Conservation (phyloP, 2,113 vertebrate genomes). For the Donacobius atricapilla region DNA sequence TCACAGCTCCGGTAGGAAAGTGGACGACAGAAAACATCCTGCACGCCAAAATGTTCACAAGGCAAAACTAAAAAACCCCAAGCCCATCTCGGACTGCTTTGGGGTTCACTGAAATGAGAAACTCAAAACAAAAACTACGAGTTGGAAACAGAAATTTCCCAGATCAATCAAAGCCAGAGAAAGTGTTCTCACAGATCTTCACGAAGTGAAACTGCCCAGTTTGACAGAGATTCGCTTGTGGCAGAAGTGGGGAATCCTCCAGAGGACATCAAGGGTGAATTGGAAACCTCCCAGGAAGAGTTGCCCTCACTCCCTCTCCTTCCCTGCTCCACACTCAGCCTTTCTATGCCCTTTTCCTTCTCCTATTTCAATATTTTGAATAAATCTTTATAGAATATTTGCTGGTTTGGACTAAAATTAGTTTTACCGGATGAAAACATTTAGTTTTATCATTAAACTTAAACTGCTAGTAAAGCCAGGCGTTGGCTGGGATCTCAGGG, state of each 20-base stretch:
- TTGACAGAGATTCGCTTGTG: background rate
- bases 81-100: background rate
- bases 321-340: background rate
- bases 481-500: background rate
- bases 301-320: background rate
- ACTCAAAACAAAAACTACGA: background rate
- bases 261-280: background rate
- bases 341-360: background rate
- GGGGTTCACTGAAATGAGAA: slow-evolving; percentile 6
- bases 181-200: background rate
- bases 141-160: background rate
- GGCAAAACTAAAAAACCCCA: background rate
- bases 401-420: background rate
- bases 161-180: background rate
- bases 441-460: background rate
- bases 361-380: background rate
- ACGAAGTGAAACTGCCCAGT: background rate
- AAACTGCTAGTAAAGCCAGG: background rate
- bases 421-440: background rate
- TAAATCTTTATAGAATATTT: background rate
- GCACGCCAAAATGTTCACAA: background rate
- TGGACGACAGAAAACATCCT: background rate
- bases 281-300: background rate
- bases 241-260: background rate
- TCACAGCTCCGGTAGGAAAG: background rate